Conservation (phyloP, 2,888 invertebrate genomes). For the Odontothrips loti region DNA sequence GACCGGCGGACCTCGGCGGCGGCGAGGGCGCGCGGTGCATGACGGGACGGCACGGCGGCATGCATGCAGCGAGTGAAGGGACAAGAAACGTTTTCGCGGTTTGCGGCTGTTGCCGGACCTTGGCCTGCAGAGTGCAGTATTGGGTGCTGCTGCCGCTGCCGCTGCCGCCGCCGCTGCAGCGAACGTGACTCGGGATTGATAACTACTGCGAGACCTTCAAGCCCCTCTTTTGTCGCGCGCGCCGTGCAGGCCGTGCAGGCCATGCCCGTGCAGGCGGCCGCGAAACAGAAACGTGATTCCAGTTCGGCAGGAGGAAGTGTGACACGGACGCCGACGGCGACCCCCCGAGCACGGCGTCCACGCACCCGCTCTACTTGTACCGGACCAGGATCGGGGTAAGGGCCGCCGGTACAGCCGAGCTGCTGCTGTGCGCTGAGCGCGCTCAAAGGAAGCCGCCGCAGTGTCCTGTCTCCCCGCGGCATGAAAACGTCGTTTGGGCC, state of each 20-base stretch:
- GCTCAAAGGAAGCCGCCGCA: background rate
- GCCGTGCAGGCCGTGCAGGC: background rate
- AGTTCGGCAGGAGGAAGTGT: too few species aligned
- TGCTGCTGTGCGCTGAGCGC: background rate
- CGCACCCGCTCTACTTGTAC: too few species aligned
- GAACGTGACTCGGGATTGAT: background rate
- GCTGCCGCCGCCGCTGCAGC: background rate
- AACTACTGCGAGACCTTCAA: background rate
- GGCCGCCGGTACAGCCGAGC: background rate
- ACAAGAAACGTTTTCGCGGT: background rate
- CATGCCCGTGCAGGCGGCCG: background rate
- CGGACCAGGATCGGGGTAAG: too few species aligned
- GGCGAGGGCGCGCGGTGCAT: background rate
- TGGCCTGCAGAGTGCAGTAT: background rate
- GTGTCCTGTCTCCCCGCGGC: too few species aligned
- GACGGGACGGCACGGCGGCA: too few species aligned
- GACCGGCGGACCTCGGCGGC: background rate
- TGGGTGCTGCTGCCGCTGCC: background rate
- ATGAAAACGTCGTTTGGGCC: too few species aligned
- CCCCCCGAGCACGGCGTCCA: too few species aligned
- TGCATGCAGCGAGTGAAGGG: background rate
- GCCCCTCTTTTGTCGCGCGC: background rate
- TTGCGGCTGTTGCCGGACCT: constrained; percentile 1
- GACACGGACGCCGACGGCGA: too few species aligned
- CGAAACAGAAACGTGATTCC: background rate